phyloP scores from a whole-genome alignment of 2,113 vertebrate species.

The Patagioenas fasciata region DNA sequence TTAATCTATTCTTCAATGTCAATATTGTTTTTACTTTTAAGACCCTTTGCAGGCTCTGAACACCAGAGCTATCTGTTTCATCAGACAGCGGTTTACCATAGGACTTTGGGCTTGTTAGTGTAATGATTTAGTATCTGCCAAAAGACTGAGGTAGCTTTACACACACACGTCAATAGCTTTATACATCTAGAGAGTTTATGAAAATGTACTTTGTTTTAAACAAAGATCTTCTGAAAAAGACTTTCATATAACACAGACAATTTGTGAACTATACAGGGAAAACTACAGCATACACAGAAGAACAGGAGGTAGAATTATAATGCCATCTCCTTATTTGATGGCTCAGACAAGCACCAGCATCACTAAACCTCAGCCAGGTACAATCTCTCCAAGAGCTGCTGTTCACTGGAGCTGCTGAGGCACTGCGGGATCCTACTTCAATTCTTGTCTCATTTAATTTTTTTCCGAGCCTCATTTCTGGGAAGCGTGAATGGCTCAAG shows the following conservation, averaged over 20 bases:
- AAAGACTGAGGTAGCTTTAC: background rate
- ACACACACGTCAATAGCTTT: background rate
- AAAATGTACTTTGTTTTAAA: conserved; percentile 5
- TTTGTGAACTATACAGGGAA: background rate
- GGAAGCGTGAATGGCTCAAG: background rate
- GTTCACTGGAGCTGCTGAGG: background rate
- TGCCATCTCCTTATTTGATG: background rate
- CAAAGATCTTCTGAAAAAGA: background rate
- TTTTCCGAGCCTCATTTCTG: background rate
- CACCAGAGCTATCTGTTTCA: conserved; percentile 9
- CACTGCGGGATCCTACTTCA: background rate
- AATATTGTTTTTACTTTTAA: conserved; percentile 34
- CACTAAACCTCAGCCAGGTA: background rate
- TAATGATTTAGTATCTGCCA: background rate
- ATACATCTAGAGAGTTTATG: background rate
- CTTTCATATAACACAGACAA: background rate
- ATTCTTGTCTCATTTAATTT: background rate
- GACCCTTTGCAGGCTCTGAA: background rate
- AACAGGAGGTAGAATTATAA: background rate
- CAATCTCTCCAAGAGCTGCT: background rate
- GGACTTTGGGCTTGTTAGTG: conserved; percentile 10
- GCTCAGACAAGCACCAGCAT: background rate
- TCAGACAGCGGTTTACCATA: background rate
- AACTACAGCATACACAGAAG: background rate
- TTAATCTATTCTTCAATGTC: conserved; percentile 34